These are phyloP conservation scores for Acyrthosiphon pisum DNA, from an alignment of 1,140 invertebrate species.

Conservation along the genomic window DNA sequence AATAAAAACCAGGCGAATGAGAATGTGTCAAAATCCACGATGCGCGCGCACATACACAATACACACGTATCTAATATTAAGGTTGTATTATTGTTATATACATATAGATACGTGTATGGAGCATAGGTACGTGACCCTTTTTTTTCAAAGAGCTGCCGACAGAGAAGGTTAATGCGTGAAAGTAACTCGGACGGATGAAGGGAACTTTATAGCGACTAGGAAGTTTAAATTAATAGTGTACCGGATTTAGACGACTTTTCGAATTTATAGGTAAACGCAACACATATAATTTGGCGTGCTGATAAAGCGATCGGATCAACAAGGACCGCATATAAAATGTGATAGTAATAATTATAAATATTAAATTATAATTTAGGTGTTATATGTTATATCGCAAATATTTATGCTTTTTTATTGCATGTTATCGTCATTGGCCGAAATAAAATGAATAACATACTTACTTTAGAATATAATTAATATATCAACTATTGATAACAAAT, in stretches of 20 bases:
- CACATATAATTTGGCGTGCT: background rate
- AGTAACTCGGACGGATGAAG: background rate
- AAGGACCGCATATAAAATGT: background rate
- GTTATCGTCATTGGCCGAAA: background rate
- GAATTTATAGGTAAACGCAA: background rate
- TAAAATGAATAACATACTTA: background rate
- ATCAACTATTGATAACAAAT: no score
- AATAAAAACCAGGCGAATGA: conserved; percentile 39
- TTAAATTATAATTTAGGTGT: no score
- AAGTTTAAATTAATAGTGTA: conserved; percentile 29
- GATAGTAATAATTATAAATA: background rate
- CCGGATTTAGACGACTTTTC: background rate
- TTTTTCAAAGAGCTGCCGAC: conserved; percentile 16
- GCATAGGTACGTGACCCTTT: conserved; percentile 12
- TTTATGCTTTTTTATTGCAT: background rate
- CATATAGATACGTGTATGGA: background rate
- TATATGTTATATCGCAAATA: no score
- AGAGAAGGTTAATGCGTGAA: background rate
- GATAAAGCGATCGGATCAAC: background rate
- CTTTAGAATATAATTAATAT: no score
- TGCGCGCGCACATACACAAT: background rate
- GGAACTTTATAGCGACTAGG: background rate
- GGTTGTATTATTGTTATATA: background rate
- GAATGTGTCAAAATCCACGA: conserved; percentile 43
- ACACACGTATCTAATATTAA: background rate